A percentile compares a stretch with the other conserved stretches of the same genome.
Evolutionary conservation across 2,888 invertebrate species (phyloP).

Genomic region (Brenthis ino): DNA sequence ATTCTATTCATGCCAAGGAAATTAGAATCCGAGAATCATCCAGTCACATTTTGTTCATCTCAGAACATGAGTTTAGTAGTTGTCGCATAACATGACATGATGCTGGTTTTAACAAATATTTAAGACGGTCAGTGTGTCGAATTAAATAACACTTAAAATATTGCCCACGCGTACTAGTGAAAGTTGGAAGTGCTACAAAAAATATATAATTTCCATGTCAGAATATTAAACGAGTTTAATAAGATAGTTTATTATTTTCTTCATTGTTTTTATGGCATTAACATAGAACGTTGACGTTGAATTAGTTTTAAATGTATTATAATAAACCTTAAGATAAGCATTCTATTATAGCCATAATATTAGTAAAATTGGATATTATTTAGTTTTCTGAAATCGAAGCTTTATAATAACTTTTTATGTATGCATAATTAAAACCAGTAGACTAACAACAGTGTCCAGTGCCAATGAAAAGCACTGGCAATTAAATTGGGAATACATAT

Average conservation of each 20-base stretch:
- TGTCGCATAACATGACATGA: constrained; percentile 56
- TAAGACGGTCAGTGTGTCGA: constrained; percentile 64
- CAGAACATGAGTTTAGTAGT: constrained; percentile 42
- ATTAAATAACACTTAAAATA: constrained; percentile 70
- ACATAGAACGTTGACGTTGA: background rate
- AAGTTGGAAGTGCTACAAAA: constrained; percentile 56
- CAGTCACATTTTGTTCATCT: constrained; percentile 47
- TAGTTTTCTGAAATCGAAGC: too few species aligned
- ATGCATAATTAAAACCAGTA: too few species aligned
- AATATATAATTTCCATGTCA: constrained; percentile 52
- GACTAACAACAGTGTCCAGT: too few species aligned
- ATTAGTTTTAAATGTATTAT: constrained; percentile 4
- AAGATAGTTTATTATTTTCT: constrained; percentile 32
- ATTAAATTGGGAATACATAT: background rate
- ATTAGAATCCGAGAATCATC: constrained; percentile 49
- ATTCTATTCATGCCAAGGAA: constrained; percentile 53
- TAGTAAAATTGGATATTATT: too few species aligned
- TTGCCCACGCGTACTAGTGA: constrained; percentile 61
- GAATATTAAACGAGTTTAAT: constrained; percentile 52
- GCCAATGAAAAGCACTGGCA: too few species aligned
- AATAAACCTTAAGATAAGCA: background rate
- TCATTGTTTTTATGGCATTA: constrained; percentile 24
- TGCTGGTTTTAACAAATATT: constrained; percentile 46
- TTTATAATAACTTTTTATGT: too few species aligned
- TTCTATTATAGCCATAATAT: background rate